Percentiles rank a stretch among this genome's conserved stretches.
Conservation (phyloP, 2,113 vertebrate species). For the Lycocorax pyrrhopterus region DNA sequence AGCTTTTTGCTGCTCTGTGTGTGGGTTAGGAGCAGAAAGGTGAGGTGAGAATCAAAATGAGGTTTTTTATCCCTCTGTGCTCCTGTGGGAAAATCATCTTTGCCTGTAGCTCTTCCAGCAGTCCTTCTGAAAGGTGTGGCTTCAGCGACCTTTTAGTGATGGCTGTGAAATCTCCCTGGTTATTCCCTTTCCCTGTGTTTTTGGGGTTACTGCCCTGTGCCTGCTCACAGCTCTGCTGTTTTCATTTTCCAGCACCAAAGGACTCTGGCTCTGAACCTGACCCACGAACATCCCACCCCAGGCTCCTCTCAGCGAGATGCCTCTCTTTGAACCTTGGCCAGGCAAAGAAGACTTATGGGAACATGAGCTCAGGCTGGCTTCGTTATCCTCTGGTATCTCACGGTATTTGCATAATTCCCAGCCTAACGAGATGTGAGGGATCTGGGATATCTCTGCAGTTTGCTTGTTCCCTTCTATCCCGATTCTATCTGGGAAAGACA, state of each 20-base stretch:
- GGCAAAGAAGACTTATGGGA: background rate
- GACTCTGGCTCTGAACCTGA: background rate
- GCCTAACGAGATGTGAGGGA: accelerated
- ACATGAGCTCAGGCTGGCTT: background rate
- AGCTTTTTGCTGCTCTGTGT: background rate
- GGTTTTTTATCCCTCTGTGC: background rate
- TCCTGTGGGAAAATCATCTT: background rate
- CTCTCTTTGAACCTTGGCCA: background rate
- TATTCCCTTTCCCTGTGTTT: accelerated
- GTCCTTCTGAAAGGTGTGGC: background rate
- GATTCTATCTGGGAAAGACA: background rate
- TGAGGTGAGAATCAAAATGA: background rate
- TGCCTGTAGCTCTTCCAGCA: background rate
- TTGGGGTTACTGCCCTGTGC: background rate
- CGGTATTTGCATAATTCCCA: background rate
- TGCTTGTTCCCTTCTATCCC: background rate
- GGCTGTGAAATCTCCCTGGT: background rate
- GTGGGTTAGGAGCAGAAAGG: background rate
- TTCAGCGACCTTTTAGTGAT: background rate
- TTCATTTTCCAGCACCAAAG: background rate
- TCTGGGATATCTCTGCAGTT: background rate
- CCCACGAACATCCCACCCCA: background rate
- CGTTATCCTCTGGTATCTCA: background rate
- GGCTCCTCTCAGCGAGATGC: background rate
- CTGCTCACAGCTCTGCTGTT: background rate